A percentile compares a stretch with the other conserved stretches of the same genome.
Evolutionary conservation across 2,113 vertebrate genomes (phyloP).

Genomic region (Bungarus multicinctus): DNA sequence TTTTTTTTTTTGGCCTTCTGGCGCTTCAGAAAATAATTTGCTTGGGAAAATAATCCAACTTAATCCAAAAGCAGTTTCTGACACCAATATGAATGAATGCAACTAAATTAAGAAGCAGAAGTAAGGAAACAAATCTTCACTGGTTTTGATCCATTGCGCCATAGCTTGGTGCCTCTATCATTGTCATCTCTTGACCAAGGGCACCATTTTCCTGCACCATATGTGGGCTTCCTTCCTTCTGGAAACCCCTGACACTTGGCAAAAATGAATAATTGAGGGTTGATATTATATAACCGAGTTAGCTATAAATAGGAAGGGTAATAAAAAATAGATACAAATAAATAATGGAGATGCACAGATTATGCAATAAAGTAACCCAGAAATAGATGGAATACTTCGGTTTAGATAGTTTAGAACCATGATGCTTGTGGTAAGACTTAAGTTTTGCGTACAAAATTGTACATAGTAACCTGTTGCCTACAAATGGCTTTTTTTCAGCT

Average conservation of each 20-base stretch:
- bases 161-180: not conserved
- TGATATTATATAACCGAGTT: conserved; percentile 1
- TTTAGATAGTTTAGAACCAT: not conserved
- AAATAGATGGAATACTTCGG: not conserved
- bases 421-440: not conserved
- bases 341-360: conserved; percentile 12
- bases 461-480: not conserved
- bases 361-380: not conserved
- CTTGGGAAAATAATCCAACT: too few species aligned
- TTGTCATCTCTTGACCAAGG: not conserved
- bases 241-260: not conserved
- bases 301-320: conserved; percentile 22
- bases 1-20: too few species aligned
- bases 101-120: too few species aligned
- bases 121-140: not conserved
- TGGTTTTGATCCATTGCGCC: not conserved
- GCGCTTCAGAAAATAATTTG: too few species aligned
- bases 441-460: not conserved
- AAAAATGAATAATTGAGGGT: conserved; percentile 12
- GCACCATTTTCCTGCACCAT: not conserved
- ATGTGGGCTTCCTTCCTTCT: not conserved
- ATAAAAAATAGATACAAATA: conserved; percentile 33
- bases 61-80: too few species aligned
- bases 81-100: too few species aligned
- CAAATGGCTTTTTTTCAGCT: not conserved